phyloP scores from a whole-genome alignment of 2,888 invertebrate species.

The Pollenia amentaria region DNA sequence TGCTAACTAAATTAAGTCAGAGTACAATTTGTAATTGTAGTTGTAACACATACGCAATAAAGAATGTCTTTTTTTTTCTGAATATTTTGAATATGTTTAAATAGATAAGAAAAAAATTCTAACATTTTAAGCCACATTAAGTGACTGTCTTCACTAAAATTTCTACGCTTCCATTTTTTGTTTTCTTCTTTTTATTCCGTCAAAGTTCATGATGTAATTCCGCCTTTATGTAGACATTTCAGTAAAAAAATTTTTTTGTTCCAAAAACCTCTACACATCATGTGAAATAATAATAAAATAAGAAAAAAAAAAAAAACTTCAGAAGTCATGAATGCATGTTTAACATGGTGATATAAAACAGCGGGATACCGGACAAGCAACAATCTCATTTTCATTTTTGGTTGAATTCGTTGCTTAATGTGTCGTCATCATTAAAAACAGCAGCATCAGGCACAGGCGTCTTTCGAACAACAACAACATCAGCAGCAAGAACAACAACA shows the following conservation, averaged over 20 bases:
- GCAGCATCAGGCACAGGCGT: constrained; percentile 40
- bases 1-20: too few relatives aligned
- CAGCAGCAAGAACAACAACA: neutral
- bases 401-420: constrained; percentile 63
- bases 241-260: neutral
- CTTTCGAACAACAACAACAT: constrained; percentile 16
- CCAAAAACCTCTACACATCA: constrained; percentile 1
- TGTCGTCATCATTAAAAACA: constrained; percentile 71
- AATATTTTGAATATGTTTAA: neutral
- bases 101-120: too few relatives aligned
- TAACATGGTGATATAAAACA: constrained; percentile 70
- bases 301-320: constrained; percentile 9
- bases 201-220: constrained; percentile 34
- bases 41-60: neutral
- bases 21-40: too few relatives aligned
- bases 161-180: neutral
- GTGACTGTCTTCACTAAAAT: neutral
- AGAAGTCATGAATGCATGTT: constrained; percentile 69
- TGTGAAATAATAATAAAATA: constrained; percentile 40
- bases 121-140: neutral
- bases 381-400: constrained; percentile 70
- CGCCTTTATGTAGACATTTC: neutral
- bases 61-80: neutral
- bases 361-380: constrained; percentile 73
- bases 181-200: neutral